Evolutionary conservation across 2,797 vertebrate genomes (phyloP).

Genomic region (Sebastes itinus): DNA sequence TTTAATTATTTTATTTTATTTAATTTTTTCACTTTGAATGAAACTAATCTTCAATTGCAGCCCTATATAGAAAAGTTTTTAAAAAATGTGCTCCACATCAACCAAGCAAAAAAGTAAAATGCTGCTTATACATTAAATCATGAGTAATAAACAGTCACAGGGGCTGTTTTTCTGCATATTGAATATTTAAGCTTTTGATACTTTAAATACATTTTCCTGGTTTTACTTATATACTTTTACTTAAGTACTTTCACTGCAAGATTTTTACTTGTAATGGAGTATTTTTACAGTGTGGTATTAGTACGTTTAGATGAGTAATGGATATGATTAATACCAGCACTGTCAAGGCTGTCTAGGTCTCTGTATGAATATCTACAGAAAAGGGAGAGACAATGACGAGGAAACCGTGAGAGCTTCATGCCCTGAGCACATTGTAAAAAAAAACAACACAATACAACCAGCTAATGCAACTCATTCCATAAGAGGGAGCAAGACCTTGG

Average conservation of each 20-base stretch:
- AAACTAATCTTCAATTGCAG: neutral
- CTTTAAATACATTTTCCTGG: no score
- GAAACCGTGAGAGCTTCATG: neutral
- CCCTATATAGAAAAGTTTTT: neutral
- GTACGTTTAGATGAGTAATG: neutral
- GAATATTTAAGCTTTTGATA: neutral
- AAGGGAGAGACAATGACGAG: neutral
- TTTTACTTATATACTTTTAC: neutral
- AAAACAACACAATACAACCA: conserved; percentile 11
- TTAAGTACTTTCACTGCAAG: neutral
- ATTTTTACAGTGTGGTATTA: neutral
- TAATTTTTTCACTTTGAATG: neutral
- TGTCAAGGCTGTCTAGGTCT: neutral
- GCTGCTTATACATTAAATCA: neutral
- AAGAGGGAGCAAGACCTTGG: conserved; percentile 43
- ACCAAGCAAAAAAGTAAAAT: neutral
- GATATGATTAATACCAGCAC: neutral
- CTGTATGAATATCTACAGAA: neutral
- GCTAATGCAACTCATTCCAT: conserved; percentile 32
- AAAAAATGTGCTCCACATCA: neutral
- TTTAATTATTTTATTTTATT: neutral
- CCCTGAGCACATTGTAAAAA: conserved; percentile 13
- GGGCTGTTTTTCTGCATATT: neutral
- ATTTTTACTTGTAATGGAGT: neutral
- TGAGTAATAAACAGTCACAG: neutral